A percentile compares a stretch with the other conserved stretches of the same genome.
Conservation (phyloP, 2,113 vertebrate genomes). For the Leucosticte australis region DNA sequence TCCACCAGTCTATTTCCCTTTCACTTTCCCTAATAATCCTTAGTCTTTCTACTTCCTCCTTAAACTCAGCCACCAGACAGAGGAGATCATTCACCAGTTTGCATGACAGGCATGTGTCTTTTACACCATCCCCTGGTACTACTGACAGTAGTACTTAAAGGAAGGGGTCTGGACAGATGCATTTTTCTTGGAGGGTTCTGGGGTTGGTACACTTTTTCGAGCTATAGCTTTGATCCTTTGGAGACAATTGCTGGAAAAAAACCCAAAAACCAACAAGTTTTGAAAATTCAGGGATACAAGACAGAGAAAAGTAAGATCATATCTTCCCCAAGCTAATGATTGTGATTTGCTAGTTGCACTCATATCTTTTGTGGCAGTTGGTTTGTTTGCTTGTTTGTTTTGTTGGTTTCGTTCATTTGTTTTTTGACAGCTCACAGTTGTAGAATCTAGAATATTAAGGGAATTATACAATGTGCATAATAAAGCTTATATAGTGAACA, state of each 20-base stretch:
- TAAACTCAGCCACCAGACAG: neutral
- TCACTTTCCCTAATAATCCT: neutral
- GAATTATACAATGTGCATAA: neutral
- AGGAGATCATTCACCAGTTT: neutral
- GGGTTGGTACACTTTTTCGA: neutral
- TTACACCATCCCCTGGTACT: rapidly evolving
- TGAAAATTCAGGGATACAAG: neutral
- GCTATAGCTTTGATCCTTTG: neutral
- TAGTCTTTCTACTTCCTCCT: neutral
- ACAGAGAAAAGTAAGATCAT: neutral
- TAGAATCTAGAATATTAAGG: neutral
- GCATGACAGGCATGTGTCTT: rapidly evolving
- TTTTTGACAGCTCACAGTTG: neutral
- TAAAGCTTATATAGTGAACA: neutral
- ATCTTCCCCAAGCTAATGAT: neutral
- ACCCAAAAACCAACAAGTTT: rapidly evolving
- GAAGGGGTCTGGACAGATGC: neutral
- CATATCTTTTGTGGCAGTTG: rapidly evolving
- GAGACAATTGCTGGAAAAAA: neutral
- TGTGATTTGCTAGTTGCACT: neutral
- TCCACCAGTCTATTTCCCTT: neutral
- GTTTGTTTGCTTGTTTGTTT: neutral
- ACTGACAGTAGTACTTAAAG: neutral
- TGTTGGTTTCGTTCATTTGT: neutral
- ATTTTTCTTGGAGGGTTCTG: neutral